These are phyloP conservation scores for Hozukius guyotensis DNA, from an alignment of 2,797 vertebrate species.

Conservation along the genomic window DNA sequence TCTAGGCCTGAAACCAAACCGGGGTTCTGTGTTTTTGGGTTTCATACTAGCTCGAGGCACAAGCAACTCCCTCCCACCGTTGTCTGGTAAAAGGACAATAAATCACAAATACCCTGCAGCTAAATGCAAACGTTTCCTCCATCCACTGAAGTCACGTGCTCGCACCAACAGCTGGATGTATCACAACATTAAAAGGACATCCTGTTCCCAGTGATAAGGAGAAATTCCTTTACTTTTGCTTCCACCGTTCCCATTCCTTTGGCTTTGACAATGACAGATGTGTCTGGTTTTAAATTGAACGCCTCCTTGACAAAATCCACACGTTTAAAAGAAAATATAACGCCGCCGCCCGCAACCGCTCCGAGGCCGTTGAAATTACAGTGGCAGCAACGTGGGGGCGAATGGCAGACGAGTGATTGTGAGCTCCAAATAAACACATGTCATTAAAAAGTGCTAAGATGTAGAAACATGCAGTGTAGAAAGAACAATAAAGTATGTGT, in stretches of 20 bases:
- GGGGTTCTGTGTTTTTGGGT: constrained; percentile 16
- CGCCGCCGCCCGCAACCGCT: background rate
- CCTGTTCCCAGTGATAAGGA: constrained; percentile 39
- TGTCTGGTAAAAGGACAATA: constrained; percentile 19
- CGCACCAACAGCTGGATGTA: constrained; percentile 46
- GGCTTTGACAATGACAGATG: constrained; percentile 6
- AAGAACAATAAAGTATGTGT: background rate
- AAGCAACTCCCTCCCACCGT: constrained; percentile 6
- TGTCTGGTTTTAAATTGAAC: constrained; percentile 26
- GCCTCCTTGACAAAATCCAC: constrained; percentile 1
- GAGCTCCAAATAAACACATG: constrained; percentile 6
- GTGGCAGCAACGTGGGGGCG: background rate
- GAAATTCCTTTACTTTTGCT: constrained; percentile 27
- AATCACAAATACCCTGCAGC: constrained; percentile 18
- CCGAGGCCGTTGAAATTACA: constrained; percentile 17
- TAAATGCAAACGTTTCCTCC: constrained; percentile 16
- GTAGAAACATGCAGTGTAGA: background rate
- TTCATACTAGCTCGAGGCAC: constrained; percentile 17
- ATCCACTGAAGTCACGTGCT: constrained; percentile 26
- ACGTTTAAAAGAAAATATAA: constrained; percentile 24
- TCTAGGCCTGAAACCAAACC: constrained; percentile 38
- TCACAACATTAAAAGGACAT: constrained; percentile 50
- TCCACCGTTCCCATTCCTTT: constrained; percentile 9
- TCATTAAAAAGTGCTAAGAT: background rate
- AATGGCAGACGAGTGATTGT: background rate